phyloP scores from a whole-genome alignment of 2,888 invertebrate species.

The Tolmerus cingulatus region DNA sequence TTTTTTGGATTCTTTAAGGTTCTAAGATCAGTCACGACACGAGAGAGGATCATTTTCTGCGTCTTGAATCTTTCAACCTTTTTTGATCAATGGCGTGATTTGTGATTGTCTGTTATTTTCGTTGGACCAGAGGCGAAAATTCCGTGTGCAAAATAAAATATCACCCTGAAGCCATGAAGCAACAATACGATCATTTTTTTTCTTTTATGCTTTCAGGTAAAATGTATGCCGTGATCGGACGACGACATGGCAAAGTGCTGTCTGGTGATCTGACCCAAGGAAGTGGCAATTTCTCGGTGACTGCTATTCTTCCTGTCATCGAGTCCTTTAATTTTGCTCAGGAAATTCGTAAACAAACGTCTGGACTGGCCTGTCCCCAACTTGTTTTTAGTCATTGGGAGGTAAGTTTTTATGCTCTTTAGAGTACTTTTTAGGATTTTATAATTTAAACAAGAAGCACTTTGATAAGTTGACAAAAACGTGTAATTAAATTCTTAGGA shows the following conservation, averaged over 20 bases:
- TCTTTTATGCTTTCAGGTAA: conserved; percentile 70
- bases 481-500: neutral
- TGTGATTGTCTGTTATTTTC: conserved; percentile 17
- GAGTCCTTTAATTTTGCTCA: conserved; percentile 96
- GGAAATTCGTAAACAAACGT: conserved; percentile 93
- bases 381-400: conserved; percentile 98
- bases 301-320: conserved; percentile 90
- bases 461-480: neutral
- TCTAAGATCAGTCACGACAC: neutral
- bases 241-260: conserved; percentile 86
- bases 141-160: neutral
- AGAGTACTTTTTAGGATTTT: neutral
- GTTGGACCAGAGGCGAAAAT: neutral
- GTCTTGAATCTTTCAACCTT: conserved; percentile 19
- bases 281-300: conserved; percentile 88
- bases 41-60: conserved; percentile 1
- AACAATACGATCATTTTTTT: conserved; percentile 20
- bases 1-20: neutral
- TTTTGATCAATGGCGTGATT: conserved; percentile 28
- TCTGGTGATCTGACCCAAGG: conserved; percentile 91
- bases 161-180: neutral
- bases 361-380: conserved; percentile 95
- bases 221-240: conserved; percentile 88
- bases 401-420: conserved; percentile 66
- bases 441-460: neutral